Conservation (phyloP, 2,888 invertebrate species). For the Chaitophorus viminalis region DNA sequence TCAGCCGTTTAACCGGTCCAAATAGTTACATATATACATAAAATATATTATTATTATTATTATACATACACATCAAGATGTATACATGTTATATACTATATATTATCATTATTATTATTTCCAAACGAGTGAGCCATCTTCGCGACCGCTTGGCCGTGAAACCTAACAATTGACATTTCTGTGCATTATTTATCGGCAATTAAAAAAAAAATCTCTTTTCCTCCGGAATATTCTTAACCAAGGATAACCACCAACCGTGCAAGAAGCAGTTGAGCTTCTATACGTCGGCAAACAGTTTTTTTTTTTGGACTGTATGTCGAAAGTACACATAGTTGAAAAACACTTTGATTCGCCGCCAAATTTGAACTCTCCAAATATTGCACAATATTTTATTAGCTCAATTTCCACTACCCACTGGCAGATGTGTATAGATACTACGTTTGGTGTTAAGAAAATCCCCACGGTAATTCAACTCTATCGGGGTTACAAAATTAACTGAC, state of each 20-base stretch:
- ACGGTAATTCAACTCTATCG: no score
- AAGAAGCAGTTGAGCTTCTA: no score
- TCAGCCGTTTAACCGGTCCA: background rate
- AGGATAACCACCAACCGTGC: background rate
- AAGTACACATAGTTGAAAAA: background rate
- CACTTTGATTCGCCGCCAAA: no score
- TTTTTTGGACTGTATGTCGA: background rate
- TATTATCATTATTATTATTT: no score
- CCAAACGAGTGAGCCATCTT: background rate
- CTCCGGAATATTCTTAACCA: background rate
- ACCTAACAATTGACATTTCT: background rate
- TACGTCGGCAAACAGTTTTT: background rate
- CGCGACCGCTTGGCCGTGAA: background rate
- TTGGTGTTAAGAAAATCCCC: no score
- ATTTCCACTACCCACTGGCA: no score
- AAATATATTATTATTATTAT: background rate
- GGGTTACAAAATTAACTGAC: no score
- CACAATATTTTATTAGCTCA: no score
- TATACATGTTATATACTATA: background rate
- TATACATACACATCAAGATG: background rate
- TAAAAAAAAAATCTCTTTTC: background rate
- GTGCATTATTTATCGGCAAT: background rate
- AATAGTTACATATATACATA: background rate
- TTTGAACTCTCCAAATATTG: no score
- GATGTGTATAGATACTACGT: no score